Evolutionary conservation across 2,888 invertebrate species (phyloP).

Genomic region (Harpalus rubripes): DNA sequence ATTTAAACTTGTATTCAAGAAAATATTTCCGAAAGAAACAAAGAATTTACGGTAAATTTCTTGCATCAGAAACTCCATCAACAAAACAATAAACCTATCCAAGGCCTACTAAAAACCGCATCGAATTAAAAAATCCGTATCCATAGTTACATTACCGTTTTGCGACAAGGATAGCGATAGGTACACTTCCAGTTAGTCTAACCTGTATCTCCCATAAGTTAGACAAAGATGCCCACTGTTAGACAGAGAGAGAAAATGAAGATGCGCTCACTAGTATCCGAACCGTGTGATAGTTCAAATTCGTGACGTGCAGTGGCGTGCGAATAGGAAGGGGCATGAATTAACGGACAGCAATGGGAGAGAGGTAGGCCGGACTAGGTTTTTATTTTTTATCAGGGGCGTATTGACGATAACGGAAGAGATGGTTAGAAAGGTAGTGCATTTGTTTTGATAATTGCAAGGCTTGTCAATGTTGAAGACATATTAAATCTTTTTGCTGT

Average conservation of each 20-base stretch:
- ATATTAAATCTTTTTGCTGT: background rate
- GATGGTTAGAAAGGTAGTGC: constrained; percentile 29
- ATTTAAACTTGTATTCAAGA: background rate
- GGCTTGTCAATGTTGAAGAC: constrained; percentile 11
- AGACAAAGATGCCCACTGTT: constrained; percentile 32
- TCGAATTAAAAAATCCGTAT: constrained; percentile 25
- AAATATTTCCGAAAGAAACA: constrained; percentile 10
- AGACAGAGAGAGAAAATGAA: constrained; percentile 69
- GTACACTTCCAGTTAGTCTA: background rate
- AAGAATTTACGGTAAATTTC: constrained; percentile 38
- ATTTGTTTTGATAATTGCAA: constrained; percentile 39
- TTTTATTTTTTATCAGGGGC: constrained; percentile 41
- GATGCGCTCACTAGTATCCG: constrained; percentile 70
- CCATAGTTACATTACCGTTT: constrained; percentile 41
- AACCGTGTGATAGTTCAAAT: constrained; percentile 82
- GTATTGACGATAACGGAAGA: constrained; percentile 35
- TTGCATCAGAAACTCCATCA: constrained; percentile 15
- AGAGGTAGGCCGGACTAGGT: constrained; percentile 35
- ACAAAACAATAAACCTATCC: constrained; percentile 35
- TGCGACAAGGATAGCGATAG: constrained; percentile 12
- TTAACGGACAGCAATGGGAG: constrained; percentile 41
- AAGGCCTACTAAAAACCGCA: constrained; percentile 44
- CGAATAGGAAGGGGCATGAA: constrained; percentile 23
- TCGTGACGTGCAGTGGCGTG: constrained; percentile 76
- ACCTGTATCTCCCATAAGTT: constrained; percentile 9